A percentile compares a stretch with the other conserved stretches of the same genome.
Conservation (phyloP, 2,888 invertebrate species). For the Epistrophe eligans region DNA sequence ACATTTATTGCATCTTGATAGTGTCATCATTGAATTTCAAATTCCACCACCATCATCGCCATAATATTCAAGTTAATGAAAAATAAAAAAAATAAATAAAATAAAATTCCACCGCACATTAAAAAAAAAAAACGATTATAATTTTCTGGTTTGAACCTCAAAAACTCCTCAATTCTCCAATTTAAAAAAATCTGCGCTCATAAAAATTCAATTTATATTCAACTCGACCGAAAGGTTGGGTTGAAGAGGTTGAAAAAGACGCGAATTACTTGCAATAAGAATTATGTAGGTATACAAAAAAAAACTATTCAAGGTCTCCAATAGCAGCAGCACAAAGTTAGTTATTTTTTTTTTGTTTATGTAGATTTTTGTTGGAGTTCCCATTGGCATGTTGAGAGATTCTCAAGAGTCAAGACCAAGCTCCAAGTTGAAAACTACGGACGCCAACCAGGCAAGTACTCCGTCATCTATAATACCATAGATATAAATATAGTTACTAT, state of each 20-base stretch:
- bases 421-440: slow-evolving; percentile 54
- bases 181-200: slow-evolving; percentile 69
- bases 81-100: slow-evolving; percentile 3
- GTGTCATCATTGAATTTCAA: slow-evolving; percentile 57
- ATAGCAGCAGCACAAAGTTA: slow-evolving; percentile 36
- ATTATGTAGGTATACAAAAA: slow-evolving; percentile 27
- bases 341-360: neutral
- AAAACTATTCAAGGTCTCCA: slow-evolving; percentile 61
- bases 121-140: neutral
- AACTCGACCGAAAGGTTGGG: slow-evolving; percentile 39
- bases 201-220: slow-evolving; percentile 71
- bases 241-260: slow-evolving; percentile 52
- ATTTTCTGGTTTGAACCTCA: slow-evolving; percentile 33
- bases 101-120: slow-evolving; percentile 13
- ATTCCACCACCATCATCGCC: slow-evolving; percentile 41
- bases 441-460: slow-evolving; percentile 11
- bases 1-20: slow-evolving; percentile 58
- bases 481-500: no score
- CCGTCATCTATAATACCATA: slow-evolving; percentile 9
- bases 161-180: slow-evolving; percentile 46
- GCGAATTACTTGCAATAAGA: slow-evolving; percentile 68
- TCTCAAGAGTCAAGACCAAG: slow-evolving; percentile 75
- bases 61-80: slow-evolving; percentile 35
- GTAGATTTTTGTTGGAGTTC: slow-evolving; percentile 50
- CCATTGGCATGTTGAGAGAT: slow-evolving; percentile 58